Percentiles rank a stretch among this genome's conserved stretches.
Evolutionary conservation across 2,888 invertebrate genomes (phyloP).

Genomic region (Hartigia nigra): DNA sequence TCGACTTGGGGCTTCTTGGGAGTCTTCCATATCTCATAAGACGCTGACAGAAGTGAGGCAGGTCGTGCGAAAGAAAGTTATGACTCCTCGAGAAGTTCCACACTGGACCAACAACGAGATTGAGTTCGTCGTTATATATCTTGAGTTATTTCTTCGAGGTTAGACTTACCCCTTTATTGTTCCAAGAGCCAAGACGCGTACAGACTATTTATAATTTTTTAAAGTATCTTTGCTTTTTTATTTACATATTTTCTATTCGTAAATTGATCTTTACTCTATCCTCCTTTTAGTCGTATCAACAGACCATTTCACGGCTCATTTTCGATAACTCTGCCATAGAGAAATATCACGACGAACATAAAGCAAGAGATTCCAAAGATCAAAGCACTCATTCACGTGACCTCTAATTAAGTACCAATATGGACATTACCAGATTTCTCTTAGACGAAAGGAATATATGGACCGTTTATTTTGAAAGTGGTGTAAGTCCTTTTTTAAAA

Average conservation of each 20-base stretch:
- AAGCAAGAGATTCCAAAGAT: neutral
- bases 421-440: neutral
- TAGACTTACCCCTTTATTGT: constrained; percentile 15
- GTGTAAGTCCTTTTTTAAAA: too few relatives aligned
- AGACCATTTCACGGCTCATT: neutral
- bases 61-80: constrained; percentile 44
- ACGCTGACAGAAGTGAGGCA: constrained; percentile 47
- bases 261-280: neutral
- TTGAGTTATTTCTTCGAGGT: constrained; percentile 16
- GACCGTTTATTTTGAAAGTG: too few relatives aligned
- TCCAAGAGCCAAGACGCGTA: too few relatives aligned
- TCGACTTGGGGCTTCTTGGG: neutral
- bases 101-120: constrained; percentile 11
- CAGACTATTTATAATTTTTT: neutral
- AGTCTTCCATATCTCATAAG: constrained; percentile 39
- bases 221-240: neutral
- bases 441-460: neutral
- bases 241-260: neutral
- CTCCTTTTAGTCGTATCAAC: neutral
- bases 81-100: constrained; percentile 20
- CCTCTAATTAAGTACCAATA: neutral
- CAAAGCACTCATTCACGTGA: neutral
- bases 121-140: constrained; percentile 19
- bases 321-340: neutral
- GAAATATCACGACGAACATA: neutral